These are phyloP conservation scores for Arrhamphus sclerolepis DNA, from an alignment of 2,797 vertebrate species.

Conservation along the genomic window DNA sequence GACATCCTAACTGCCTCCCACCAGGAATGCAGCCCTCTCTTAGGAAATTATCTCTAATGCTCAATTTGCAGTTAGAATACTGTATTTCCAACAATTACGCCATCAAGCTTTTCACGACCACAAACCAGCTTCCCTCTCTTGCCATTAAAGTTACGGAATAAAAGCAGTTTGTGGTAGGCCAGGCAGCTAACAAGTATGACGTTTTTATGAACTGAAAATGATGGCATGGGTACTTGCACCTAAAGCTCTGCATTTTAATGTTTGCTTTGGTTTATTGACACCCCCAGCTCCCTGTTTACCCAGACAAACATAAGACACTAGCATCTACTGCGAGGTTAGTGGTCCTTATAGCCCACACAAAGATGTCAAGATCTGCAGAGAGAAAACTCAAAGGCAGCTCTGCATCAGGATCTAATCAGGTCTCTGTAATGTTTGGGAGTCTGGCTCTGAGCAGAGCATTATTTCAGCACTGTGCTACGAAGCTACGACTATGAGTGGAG, in stretches of 20 bases:
- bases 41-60: conserved; percentile 55
- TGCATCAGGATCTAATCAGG: conserved; percentile 54
- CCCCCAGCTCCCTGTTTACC: not conserved
- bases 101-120: conserved; percentile 45
- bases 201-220: conserved; percentile 23
- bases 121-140: conserved; percentile 57
- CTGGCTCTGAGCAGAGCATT: conserved; percentile 26
- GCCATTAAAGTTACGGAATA: conserved; percentile 35
- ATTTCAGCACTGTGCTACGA: conserved; percentile 38
- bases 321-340: not conserved
- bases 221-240: conserved; percentile 1
- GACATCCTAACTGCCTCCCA: conserved; percentile 43
- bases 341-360: not conserved
- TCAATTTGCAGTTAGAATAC: conserved; percentile 62
- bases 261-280: not conserved
- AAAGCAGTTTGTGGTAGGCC: conserved; percentile 33
- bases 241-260: too few species aligned
- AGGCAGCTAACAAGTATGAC: conserved; percentile 38
- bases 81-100: conserved; percentile 56
- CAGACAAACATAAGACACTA: conserved; percentile 5
- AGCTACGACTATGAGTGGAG: conserved; percentile 36
- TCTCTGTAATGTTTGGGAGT: conserved; percentile 25
- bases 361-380: conserved; percentile 4
- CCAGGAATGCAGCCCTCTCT: conserved; percentile 45
- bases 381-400: conserved; percentile 7